phyloP scores from a whole-genome alignment of 2,113 vertebrate genomes.

The Hydrolagus affinis region DNA sequence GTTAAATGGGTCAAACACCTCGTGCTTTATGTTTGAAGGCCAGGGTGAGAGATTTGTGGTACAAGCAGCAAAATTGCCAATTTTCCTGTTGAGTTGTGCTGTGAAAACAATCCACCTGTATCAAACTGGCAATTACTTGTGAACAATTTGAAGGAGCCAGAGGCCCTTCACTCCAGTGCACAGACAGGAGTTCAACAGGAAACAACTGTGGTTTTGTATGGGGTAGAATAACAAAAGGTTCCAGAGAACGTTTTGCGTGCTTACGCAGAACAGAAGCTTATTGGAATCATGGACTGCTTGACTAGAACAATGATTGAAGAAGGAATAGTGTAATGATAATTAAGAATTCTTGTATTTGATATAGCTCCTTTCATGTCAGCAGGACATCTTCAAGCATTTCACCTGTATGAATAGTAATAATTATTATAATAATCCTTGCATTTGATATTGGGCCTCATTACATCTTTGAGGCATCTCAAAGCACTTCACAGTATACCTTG shows the following conservation, averaged over 20 bases:
- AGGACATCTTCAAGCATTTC: too few species aligned
- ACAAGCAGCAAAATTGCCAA: not conserved
- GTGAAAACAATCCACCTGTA: not conserved
- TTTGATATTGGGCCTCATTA: too few species aligned
- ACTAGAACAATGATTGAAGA: too few species aligned
- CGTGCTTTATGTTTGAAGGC: not conserved
- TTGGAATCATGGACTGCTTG: too few species aligned
- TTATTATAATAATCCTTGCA: too few species aligned
- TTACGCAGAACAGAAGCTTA: too few species aligned
- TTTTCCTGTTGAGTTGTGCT: not conserved
- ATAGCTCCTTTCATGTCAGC: too few species aligned
- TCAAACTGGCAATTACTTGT: not conserved
- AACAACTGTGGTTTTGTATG: not conserved
- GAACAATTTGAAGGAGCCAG: not conserved
- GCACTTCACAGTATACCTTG: too few species aligned
- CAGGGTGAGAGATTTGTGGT: not conserved
- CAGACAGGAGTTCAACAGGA: not conserved
- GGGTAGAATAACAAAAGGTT: not conserved
- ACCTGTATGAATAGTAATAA: too few species aligned
- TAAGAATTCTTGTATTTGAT: too few species aligned
- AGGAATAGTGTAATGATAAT: too few species aligned
- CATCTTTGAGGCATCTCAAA: too few species aligned
- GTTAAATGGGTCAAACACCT: not conserved
- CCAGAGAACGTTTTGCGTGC: not conserved
- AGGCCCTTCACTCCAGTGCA: not conserved